Evolutionary conservation across 2,888 invertebrate species (phyloP), one percentile per base, ranked within the genome.

Genomic region (Thysanoteuthis rhombus): DNA sequence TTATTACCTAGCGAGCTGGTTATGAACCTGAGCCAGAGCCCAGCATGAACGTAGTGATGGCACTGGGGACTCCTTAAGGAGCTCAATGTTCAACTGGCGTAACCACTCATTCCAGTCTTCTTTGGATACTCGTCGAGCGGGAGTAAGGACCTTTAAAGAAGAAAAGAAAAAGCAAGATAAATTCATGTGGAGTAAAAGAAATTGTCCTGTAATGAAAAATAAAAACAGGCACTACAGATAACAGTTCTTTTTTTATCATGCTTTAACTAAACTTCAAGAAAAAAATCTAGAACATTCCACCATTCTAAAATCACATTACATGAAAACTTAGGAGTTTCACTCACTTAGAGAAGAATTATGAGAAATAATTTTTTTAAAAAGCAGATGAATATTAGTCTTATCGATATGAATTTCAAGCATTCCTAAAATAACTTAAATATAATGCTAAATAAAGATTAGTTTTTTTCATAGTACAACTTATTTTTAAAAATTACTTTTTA

Each of bases 71-170:
- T 99, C 99, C 95, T 99, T 99, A 22, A 99, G 97, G 52, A 99
- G 97, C 93, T 99, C 99, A 94, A 99, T 98, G 94, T 99, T 99
- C 94, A 99, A 97, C 91, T 99, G 98, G 91, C 99, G 98, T 93
- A 99, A 97, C 99, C 99, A 99, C 97, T 99, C 99, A 92, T 99
- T 97, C 99, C 99, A 99, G 97, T 99, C 99, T 96, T 99, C 99
- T 97, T 99, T 99, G 0, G 99, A 99, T 0, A 99, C 99, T 94
- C 99, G 98, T 93, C 99, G 98, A 47, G 98, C 98, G 0, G 99
- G 98, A n/a, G 98, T 98, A 98, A 99, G 99, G 0, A 99, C 98
- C 96, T 96, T 94, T 75, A 3, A 94, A 95, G 39, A 93, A 94
- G 89, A 92, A 10, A 89, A 47, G 12, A 25, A 90, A 40, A 38